phyloP scores from a whole-genome alignment of 2,113 vertebrate genomes.

The Nothocercus nigrocapillus region DNA sequence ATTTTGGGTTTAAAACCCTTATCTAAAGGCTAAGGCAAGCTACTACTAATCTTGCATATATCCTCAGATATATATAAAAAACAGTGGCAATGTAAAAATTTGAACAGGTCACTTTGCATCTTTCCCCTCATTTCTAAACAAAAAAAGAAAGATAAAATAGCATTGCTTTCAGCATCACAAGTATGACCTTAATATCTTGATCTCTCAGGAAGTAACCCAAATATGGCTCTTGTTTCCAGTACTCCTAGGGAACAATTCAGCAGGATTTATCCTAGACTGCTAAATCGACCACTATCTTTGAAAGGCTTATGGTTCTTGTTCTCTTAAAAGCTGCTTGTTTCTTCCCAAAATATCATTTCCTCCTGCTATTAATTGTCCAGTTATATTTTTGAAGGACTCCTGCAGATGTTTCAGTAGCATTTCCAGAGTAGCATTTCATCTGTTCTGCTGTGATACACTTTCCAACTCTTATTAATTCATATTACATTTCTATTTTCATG shows the following conservation, averaged over 20 bases:
- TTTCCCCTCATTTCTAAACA: background rate
- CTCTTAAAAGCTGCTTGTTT: background rate
- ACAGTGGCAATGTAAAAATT: too few species aligned
- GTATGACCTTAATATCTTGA: background rate
- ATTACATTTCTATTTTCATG: constrained; percentile 6
- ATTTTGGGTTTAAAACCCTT: background rate
- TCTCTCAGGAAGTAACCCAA: background rate
- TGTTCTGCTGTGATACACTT: background rate
- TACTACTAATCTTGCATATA: background rate
- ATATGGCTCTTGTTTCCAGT: background rate
- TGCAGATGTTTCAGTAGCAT: background rate
- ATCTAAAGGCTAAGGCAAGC: background rate
- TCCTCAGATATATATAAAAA: too few species aligned
- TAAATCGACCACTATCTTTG: background rate
- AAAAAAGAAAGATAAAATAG: background rate
- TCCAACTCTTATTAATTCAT: constrained; percentile 23
- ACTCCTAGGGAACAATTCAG: background rate
- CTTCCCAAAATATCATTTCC: background rate
- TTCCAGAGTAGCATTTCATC: background rate
- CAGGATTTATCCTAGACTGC: background rate
- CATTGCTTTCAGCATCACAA: background rate
- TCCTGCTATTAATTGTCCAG: constrained; percentile 15
- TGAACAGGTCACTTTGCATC: background rate
- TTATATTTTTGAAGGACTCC: constrained; percentile 16
- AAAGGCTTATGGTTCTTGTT: background rate